Evolutionary conservation across 2,797 vertebrate species (phyloP).

Genomic region (Lagorchestes hirsutus): DNA sequence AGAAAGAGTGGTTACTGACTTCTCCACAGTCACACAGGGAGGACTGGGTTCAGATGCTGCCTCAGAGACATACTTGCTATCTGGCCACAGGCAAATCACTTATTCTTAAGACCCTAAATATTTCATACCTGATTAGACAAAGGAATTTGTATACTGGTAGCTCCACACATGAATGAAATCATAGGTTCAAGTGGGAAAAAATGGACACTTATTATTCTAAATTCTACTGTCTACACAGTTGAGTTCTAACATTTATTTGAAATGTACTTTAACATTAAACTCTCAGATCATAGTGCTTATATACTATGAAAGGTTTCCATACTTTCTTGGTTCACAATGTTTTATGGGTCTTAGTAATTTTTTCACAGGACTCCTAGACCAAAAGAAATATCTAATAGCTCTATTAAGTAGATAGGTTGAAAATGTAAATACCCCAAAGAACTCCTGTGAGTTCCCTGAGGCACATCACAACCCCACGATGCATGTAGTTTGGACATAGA

Average conservation of each 20-base stretch:
- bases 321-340: not conserved
- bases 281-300: constrained; percentile 60
- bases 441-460: not conserved
- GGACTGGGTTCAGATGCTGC: not conserved
- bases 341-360: not conserved
- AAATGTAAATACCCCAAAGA: not conserved
- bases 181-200: not conserved
- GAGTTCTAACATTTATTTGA: constrained; percentile 61
- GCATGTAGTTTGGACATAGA: not conserved
- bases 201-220: not conserved
- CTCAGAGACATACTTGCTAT: not conserved
- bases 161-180: not conserved
- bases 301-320: not conserved
- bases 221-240: constrained; percentile 44
- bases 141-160: not conserved
- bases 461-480: not conserved
- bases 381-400: not conserved
- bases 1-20: not conserved
- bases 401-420: not conserved
- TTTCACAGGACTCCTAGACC: not conserved
- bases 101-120: not conserved
- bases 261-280: constrained; percentile 49
- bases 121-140: not conserved
- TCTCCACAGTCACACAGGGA: not conserved
- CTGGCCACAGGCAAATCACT: not conserved